These are phyloP conservation scores for Gortyna flavago DNA, from an alignment of 2,888 invertebrate species.

Conservation along the genomic window DNA sequence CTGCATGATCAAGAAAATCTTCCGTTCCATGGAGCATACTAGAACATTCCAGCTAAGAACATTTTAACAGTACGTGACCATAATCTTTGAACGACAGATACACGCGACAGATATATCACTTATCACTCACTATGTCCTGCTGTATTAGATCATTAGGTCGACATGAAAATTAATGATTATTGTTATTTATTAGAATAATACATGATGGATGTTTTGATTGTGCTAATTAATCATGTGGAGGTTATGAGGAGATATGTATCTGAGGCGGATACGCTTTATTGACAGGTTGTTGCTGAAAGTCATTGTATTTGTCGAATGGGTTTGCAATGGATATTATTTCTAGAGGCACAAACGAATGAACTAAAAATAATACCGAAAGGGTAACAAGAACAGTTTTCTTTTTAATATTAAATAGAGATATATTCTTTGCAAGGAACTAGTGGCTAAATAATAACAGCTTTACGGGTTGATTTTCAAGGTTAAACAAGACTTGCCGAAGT, in stretches of 20 bases:
- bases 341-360: background rate
- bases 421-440: background rate
- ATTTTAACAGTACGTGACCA: background rate
- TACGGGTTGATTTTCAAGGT: background rate
- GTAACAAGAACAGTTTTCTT: background rate
- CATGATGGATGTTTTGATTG: conserved; percentile 54
- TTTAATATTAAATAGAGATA: background rate
- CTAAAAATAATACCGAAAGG: background rate
- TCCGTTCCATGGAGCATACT: background rate
- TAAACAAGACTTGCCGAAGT: background rate
- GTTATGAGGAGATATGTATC: conserved; percentile 54
- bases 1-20: background rate
- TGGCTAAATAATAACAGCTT: background rate
- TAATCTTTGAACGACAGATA: conserved; percentile 13
- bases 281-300: conserved; percentile 4
- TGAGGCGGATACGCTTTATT: conserved; percentile 56
- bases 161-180: conserved; percentile 54
- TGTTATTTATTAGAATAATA: conserved; percentile 48
- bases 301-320: background rate
- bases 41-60: background rate
- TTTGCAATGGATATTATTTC: background rate
- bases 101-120: conserved; percentile 30
- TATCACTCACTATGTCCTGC: conserved; percentile 43
- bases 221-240: conserved; percentile 52
- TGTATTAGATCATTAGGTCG: conserved; percentile 41